phyloP scores from a whole-genome alignment of 1,140 invertebrate species.

The Sycophila sp. region DNA sequence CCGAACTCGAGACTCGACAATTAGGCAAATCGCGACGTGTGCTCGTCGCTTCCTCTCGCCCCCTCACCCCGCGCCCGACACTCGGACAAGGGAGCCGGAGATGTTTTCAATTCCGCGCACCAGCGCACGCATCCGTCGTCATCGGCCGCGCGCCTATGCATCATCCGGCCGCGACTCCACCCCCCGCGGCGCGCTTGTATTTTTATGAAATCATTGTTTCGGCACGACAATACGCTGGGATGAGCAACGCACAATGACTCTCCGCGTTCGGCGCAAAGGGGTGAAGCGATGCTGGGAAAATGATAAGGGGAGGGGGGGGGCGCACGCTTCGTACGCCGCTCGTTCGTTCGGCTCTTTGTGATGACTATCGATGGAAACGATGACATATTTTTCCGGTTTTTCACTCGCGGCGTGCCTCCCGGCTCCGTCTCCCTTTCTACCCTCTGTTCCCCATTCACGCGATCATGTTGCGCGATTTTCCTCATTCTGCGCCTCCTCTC shows the following conservation, averaged over 20 bases:
- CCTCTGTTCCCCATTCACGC: conserved; percentile 7
- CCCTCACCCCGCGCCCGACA: too few relatives aligned
- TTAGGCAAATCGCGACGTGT: conserved; percentile 26
- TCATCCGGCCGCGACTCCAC: conserved; percentile 27
- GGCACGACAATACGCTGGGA: conserved; percentile 64
- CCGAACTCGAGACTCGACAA: neutral
- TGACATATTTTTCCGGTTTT: conserved; percentile 67
- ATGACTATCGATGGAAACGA: conserved; percentile 68
- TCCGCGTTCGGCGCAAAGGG: conserved; percentile 42
- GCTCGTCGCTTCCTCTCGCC: too few relatives aligned
- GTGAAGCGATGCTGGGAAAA: conserved; percentile 34
- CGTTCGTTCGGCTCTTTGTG: conserved; percentile 59
- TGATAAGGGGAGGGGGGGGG: conserved; percentile 39
- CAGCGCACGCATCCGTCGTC: conserved; percentile 40
- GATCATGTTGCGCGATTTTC: conserved; percentile 29
- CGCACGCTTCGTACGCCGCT: conserved; percentile 25
- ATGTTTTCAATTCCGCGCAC: conserved; percentile 38
- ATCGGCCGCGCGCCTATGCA: conserved; percentile 42
- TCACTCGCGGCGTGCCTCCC: conserved; percentile 56
- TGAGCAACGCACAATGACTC: conserved; percentile 64
- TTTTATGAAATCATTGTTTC: conserved; percentile 68
- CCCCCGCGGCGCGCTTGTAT: conserved; percentile 44
- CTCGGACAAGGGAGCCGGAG: conserved; percentile 14
- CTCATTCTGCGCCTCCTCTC: conserved; percentile 26
- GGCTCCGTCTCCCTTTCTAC: conserved; percentile 31